Percentiles rank a stretch among this genome's conserved stretches.
These are phyloP conservation scores for Chelonoidis abingdonii DNA, from an alignment of 2,113 vertebrate species.

Conservation along the genomic window DNA sequence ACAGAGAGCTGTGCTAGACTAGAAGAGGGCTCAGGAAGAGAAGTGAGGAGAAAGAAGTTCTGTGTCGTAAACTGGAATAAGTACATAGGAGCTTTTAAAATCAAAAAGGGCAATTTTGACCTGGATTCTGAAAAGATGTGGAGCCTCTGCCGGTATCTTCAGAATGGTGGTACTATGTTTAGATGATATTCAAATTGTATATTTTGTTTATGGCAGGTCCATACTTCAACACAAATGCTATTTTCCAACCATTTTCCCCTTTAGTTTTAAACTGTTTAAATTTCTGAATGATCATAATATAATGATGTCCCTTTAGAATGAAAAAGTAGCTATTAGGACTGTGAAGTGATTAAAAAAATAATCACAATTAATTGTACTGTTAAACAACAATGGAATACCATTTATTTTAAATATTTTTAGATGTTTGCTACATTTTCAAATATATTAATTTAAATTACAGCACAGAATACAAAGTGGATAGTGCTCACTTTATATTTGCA, in stretches of 20 bases:
- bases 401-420: too few relatives aligned
- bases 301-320: not conserved
- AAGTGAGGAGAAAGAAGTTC: not conserved
- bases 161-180: not conserved
- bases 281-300: not conserved
- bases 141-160: not conserved
- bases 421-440: too few relatives aligned
- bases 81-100: not conserved
- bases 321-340: not conserved
- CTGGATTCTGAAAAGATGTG: not conserved
- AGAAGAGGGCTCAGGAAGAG: not conserved
- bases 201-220: not conserved
- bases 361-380: too few relatives aligned
- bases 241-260: not conserved
- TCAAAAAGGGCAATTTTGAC: not conserved
- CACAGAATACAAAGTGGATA: too few relatives aligned
- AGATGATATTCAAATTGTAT: not conserved
- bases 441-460: too few relatives aligned
- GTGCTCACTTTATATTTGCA: too few relatives aligned
- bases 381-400: too few relatives aligned
- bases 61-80: not conserved
- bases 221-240: not conserved
- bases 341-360: too few relatives aligned
- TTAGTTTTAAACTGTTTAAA: slow-evolving; percentile 19
- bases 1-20: not conserved